These are phyloP conservation scores for Cheilinus undulatus DNA, from an alignment of 2,113 vertebrate species.

Conservation along the genomic window DNA sequence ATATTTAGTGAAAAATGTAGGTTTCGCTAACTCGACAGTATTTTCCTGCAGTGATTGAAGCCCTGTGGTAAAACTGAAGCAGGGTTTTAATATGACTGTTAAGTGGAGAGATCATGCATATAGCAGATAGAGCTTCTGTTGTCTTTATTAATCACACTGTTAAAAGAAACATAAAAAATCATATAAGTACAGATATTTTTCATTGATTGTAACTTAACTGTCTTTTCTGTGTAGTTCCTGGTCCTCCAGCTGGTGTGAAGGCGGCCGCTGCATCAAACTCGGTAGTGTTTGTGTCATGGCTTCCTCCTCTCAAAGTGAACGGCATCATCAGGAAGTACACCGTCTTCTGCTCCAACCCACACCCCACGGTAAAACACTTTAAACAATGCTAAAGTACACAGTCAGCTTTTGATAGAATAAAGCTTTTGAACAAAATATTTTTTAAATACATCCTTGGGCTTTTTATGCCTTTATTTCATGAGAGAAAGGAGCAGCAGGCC, in stretches of 20 bases:
- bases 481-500: no score
- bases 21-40: neutral
- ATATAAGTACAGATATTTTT: neutral
- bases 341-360: conserved; percentile 95
- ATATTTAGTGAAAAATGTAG: neutral
- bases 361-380: conserved; percentile 87
- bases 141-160: neutral
- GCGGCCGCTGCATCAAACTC: conserved; percentile 92
- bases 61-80: conserved; percentile 14
- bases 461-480: no score
- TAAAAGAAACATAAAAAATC: no score
- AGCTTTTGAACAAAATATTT: no score
- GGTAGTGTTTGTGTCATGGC: conserved; percentile 95
- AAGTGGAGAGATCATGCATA: neutral
- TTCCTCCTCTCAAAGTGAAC: conserved; percentile 93
- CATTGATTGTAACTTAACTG: conserved; percentile 14
- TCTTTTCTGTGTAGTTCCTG: conserved; percentile 86
- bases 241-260: conserved; percentile 93
- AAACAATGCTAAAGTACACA: neutral
- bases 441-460: no score
- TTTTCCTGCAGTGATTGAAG: neutral
- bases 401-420: no score
- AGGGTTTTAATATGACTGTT: conserved; percentile 24
- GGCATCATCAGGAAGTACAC: conserved; percentile 97
- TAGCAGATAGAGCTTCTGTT: conserved; percentile 17